Evolutionary conservation across 2,113 vertebrate species (phyloP), one percentile per base, ranked within the genome.

Genomic region (Ammodytes dubius): DNA sequence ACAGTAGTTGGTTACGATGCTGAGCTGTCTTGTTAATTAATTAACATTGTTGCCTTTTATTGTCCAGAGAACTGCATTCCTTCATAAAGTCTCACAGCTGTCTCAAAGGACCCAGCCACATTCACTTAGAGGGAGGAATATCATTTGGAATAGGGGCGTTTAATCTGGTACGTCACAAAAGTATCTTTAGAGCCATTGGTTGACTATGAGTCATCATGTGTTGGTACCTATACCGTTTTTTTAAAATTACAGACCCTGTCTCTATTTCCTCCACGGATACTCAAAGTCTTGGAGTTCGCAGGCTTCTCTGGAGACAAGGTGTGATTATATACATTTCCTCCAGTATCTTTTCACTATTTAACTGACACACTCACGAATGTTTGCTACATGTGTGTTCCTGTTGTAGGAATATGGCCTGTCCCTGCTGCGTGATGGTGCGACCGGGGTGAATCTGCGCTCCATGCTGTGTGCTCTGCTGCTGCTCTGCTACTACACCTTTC

Each of bases 271-370:
- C 91, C 95, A 0, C 91, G 96, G 76, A 93, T 96, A 76, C 93
- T 96, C 42, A 95, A 93, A 75, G 74, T 96, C 43, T 78, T 96
- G 85, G 96, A 96, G 86, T 96, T 96, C 74, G 96, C 96, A 2
- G 96, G 96, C 7, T 96, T 96, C 84, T 96, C 96, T 7, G 96
- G 96, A 56, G 95, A 96, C 87, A 96, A 96, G 95, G 96, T 96
- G 76, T 3, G 35, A 4, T 3, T 27, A 17, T 4, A 1, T 1
- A 7, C 5, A 0, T 14, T 3, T 12, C 13, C 11, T 35, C 4
- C 9, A 0, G 12, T 12, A 1, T 39, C 12, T 5, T 3, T 53
- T 70, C 5, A 2, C 35, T 45, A 37, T 10, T 56, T 17, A 4
- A 0, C 35, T 40, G 4, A 75, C 56, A 4, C 11, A 14, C 43